Evolutionary conservation across 2,888 invertebrate genomes (phyloP), one percentile per base, ranked within the genome.

Genomic region (Calameuta idolon): DNA sequence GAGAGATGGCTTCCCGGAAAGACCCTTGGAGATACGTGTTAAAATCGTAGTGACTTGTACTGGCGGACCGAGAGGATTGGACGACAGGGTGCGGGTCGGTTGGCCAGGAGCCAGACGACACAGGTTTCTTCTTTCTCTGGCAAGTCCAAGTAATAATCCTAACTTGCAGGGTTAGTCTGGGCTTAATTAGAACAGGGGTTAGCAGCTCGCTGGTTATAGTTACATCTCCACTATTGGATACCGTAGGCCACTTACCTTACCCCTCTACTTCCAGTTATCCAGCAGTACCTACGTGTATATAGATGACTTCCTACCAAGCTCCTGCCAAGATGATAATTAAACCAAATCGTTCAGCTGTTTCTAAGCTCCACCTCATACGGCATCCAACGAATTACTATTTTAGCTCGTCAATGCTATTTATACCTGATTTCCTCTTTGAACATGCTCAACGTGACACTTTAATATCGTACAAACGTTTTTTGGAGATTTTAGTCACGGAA

Each of bases 131-230:
- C 80, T 74, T 78, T 77, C 79, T 75, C 71, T 55, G 9, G 71
- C 71, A 34, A 34, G 69, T 78, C 77, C 74, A 81, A 88, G 89
- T 88, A 90, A 90, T 90, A 90, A 90, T 90, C 90, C 89, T 88
- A 89, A 89, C 90, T 90, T 88, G 88, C 88, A 71, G 85, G 86
- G 87, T 89, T 89, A 88, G 89, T 87, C 85, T 81, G 85, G 82
- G 89, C 89, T 90, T 90, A 90, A 90, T 90, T 90, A 90, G 90
- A 88, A 88, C 89, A 84, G 85, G 87, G 89, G 85, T 88, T 87
- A 86, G 87, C 83, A 86, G 87, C 84, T 87, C 81, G 87, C 81
- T 77, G 81, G 84, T 82, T 87, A 84, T 85, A 84, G 86, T 85
- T 85, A 84, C 86, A 83, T 86, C 82, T 84, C 83, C 77, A 80